Percentiles rank a stretch among this genome's conserved stretches.
phyloP scores from a whole-genome alignment of 2,888 invertebrate species.

The Dolomedes plantarius region DNA sequence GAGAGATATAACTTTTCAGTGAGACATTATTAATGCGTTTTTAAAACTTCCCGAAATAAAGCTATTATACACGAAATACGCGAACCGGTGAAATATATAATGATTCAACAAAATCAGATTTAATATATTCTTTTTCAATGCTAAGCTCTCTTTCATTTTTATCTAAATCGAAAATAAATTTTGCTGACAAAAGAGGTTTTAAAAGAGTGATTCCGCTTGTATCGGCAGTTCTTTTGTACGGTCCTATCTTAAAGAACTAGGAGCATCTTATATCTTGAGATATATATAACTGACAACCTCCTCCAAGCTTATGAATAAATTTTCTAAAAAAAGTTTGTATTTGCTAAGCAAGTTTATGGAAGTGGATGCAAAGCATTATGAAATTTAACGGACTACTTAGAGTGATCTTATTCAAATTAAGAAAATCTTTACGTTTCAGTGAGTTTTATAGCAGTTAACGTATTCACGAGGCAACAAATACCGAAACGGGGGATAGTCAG shows the following conservation, averaged over 20 bases:
- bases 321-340: background rate
- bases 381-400: background rate
- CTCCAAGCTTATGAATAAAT: background rate
- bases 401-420: background rate
- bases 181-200: constrained; percentile 2
- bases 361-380: background rate
- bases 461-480: background rate
- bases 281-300: background rate
- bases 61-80: background rate
- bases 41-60: background rate
- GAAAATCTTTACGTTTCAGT: background rate
- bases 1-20: too few species aligned
- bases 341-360: too few species aligned
- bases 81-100: background rate
- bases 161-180: constrained; percentile 7
- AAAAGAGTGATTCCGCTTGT: background rate
- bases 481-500: background rate
- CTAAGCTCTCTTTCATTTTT: background rate
- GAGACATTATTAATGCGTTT: background rate
- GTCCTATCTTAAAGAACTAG: background rate
- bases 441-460: background rate
- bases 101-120: background rate
- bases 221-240: constrained; percentile 2
- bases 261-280: background rate
- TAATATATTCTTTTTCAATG: constrained; percentile 7